Evolutionary conservation across 1,140 invertebrate species (phyloP).

Genomic region (Apolygus lucorum): DNA sequence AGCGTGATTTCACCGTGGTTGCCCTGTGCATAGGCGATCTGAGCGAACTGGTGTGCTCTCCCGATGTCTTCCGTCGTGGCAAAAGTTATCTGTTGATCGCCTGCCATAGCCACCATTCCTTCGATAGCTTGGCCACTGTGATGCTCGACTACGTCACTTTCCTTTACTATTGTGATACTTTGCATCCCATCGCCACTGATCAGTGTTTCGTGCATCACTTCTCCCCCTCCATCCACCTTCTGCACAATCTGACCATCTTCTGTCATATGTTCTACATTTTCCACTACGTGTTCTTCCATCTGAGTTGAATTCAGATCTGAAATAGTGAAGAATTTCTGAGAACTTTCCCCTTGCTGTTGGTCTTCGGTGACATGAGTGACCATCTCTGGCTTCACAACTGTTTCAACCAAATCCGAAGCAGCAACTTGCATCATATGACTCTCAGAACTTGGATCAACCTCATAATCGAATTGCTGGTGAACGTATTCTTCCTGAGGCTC

Average conservation of each 20-base stretch:
- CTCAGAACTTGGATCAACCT: not conserved
- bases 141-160: not conserved
- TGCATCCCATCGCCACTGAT: not conserved
- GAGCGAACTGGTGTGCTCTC: not conserved
- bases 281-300: constrained; percentile 2
- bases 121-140: not conserved
- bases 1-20: not conserved
- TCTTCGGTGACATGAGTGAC: not conserved
- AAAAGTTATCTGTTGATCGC: not conserved
- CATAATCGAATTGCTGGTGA: not conserved
- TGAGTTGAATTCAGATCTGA: not conserved
- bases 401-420: no score
- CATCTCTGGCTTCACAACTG: not conserved
- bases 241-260: not conserved
- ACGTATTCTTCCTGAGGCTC: not conserved
- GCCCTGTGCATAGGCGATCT: not conserved
- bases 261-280: constrained; percentile 1
- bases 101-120: not conserved
- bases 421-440: no score
- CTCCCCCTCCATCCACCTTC: not conserved
- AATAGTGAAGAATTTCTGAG: not conserved
- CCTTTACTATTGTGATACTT: not conserved
- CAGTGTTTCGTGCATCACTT: not conserved
- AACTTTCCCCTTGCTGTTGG: not conserved
- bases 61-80: not conserved